phyloP scores from a whole-genome alignment of 2,888 invertebrate genomes.

The Polydrusus pterygomalis region DNA sequence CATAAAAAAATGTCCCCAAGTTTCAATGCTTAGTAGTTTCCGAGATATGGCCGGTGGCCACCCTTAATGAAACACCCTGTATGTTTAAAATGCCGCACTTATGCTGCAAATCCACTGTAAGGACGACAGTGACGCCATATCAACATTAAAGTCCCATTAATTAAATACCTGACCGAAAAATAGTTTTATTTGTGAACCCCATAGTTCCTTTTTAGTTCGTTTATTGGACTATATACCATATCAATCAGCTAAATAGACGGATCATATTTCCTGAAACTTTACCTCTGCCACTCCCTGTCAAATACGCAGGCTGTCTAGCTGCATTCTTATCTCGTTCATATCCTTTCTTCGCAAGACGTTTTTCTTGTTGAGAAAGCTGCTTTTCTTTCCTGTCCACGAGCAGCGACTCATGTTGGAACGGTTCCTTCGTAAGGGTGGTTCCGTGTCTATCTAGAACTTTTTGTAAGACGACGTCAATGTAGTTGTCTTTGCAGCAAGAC shows the following conservation, averaged over 20 bases:
- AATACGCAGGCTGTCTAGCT: slow-evolving; percentile 67
- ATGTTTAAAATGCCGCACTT: no score
- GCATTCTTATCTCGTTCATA: slow-evolving; percentile 97
- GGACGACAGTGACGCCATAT: no score
- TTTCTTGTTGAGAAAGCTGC: slow-evolving; percentile 94
- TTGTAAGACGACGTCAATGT: slow-evolving; percentile 88
- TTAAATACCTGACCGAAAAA: no score
- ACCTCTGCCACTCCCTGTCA: slow-evolving; percentile 62
- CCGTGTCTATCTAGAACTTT: slow-evolving; percentile 80
- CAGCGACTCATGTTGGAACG: slow-evolving; percentile 96
- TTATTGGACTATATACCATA: not conserved
- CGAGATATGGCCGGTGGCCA: no score
- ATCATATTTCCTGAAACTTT: not conserved
- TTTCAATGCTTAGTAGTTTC: no score
- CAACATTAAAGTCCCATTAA: no score
- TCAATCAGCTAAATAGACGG: not conserved
- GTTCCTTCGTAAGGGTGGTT: slow-evolving; percentile 83
- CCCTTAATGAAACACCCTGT: no score
- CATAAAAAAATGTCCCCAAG: no score
- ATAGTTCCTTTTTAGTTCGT: not conserved
- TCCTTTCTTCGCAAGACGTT: slow-evolving; percentile 91
- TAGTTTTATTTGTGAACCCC: no score
- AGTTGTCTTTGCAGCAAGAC: slow-evolving; percentile 81
- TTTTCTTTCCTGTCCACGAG: slow-evolving; percentile 96
- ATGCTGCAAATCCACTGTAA: no score